phyloP scores from a whole-genome alignment of 2,888 invertebrate genomes.

The Drosophila mimica region DNA sequence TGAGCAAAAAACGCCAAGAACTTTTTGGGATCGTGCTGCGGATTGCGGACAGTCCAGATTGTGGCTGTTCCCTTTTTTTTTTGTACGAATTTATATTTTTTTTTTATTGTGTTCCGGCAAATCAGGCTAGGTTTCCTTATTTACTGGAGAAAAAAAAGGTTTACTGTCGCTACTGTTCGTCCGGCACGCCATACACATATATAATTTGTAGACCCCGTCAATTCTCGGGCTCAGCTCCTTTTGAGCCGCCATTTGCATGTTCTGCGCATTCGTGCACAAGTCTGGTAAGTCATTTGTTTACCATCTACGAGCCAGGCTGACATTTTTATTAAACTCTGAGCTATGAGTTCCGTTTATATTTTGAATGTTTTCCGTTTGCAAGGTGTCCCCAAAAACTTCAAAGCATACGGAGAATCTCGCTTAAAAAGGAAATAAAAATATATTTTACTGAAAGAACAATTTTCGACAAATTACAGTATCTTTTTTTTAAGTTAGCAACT shows the following conservation, averaged over 20 bases:
- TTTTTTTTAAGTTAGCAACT: not conserved
- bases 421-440: too few species aligned
- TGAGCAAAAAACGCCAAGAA: slow-evolving; percentile 63
- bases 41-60: slow-evolving; percentile 48
- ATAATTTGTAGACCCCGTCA: slow-evolving; percentile 45
- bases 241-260: slow-evolving; percentile 68
- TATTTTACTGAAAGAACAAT: not conserved
- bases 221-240: slow-evolving; percentile 10
- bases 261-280: slow-evolving; percentile 80
- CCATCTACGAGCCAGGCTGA: slow-evolving; percentile 60
- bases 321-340: slow-evolving; percentile 67
- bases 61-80: slow-evolving; percentile 21
- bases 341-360: slow-evolving; percentile 48
- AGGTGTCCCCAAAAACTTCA: slow-evolving; percentile 1
- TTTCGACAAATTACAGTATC: not conserved
- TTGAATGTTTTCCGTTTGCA: slow-evolving; percentile 9
- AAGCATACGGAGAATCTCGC: not conserved
- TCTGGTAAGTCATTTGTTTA: slow-evolving; percentile 80
- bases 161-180: slow-evolving; percentile 38
- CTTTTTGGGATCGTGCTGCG: slow-evolving; percentile 61
- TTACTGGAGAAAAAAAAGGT: slow-evolving; percentile 61
- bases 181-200: slow-evolving; percentile 61
- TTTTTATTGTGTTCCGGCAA: slow-evolving; percentile 16
- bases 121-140: slow-evolving; percentile 47
- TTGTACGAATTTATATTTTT: not conserved